phyloP scores from a whole-genome alignment of 2,888 invertebrate genomes.

The Pollenia angustigena region DNA sequence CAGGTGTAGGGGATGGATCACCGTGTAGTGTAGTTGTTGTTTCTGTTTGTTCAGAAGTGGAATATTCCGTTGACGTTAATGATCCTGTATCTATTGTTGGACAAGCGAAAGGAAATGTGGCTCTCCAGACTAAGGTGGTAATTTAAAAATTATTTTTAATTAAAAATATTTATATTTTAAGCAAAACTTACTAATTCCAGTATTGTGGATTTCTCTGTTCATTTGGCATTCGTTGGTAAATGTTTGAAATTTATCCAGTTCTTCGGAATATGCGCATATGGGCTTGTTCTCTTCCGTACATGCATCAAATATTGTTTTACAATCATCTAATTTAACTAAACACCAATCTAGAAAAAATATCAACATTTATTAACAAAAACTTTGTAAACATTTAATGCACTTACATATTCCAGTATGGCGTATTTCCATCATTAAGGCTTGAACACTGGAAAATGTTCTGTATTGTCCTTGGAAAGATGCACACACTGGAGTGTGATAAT shows the following conservation, averaged over 20 bases:
- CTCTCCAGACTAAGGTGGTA: slow-evolving; percentile 15
- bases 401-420: slow-evolving; percentile 45
- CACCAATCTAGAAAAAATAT: slow-evolving; percentile 44
- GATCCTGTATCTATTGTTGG: slow-evolving; percentile 13
- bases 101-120: slow-evolving; percentile 44
- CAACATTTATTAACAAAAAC: neutral
- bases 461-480: slow-evolving; percentile 17
- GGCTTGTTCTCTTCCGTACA: slow-evolving; percentile 38
- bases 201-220: slow-evolving; percentile 37
- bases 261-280: slow-evolving; percentile 49
- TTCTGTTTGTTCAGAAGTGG: neutral
- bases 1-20: neutral
- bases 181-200: slow-evolving; percentile 37
- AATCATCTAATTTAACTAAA: slow-evolving; percentile 28
- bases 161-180: neutral
- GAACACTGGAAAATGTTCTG: slow-evolving; percentile 43
- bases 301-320: slow-evolving; percentile 15
- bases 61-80: neutral
- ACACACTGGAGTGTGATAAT: slow-evolving; percentile 40
- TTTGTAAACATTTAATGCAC: neutral
- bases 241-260: slow-evolving; percentile 27
- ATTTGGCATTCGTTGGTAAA: slow-evolving; percentile 59
- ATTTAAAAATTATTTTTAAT: neutral
- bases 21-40: neutral
- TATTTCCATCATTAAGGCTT: slow-evolving; percentile 44